Base-by-base conservation (phyloP, 1,140 invertebrate genomes). In the Trachelipus rathkii region DNA sequence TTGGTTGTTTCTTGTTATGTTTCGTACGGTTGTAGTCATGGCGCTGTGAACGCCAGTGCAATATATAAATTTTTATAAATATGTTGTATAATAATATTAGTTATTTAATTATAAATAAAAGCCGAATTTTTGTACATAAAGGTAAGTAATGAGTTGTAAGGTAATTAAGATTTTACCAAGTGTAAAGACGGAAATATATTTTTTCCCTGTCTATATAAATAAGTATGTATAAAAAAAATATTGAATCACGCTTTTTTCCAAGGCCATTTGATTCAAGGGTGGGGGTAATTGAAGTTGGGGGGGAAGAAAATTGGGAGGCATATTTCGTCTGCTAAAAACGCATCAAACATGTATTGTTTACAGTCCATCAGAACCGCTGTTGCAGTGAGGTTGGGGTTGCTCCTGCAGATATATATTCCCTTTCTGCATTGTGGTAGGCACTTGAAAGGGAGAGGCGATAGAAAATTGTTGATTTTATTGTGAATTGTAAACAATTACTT, bases 281-380 rank as follows among this genome's bases (percentile, higher is more conserved):
- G 50, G 50, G 50, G 33, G 33, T 33, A 33, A 33, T 6, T 33
- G 33, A 33, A 33, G 33, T 33, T 33, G 33, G 33, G 33, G 33
- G 33, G 33, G 33, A 33, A 33, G 33, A 33, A 33, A 33, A 33
- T 33, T 3, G 33, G 33, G 33, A 33, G 33, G 33, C 33, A 15
- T 19, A 13, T 60, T 60, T 60, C 50, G 50, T 60, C 50, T 60
- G 50, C 50, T 60, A 60, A 60, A 60, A 60, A 60, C 50, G 19
- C 50, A 60, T 33, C 50, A 15, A 60, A 60, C 50, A 19, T 60
- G 50, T 60, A 15, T 13, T 60, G 50, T 60, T 60, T 60, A 60
- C 50, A 60, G 50, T 60, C 19, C 11, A 60, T 60, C 50, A 15
- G 50, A 19, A 19, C 50, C 50, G 50, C 50, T 60, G 11, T 13